Conservation (phyloP, 2,888 invertebrate genomes). For the Lamellibrachia satsuma region DNA sequence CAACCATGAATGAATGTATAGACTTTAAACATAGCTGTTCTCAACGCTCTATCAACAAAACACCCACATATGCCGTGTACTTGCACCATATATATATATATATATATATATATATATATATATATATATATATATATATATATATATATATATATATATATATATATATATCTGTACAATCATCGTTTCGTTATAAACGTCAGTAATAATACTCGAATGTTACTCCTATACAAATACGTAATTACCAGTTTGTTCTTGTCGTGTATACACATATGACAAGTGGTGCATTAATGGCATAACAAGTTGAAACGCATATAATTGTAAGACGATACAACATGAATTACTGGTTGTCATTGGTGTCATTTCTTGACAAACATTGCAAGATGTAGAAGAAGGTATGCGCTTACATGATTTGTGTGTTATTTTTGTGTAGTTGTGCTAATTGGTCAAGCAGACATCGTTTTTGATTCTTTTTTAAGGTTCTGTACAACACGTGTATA, state of each 20-base stretch:
- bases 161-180: not conserved
- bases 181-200: not conserved
- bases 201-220: not conserved
- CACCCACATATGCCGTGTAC: not conserved
- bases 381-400: not conserved
- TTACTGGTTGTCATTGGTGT: not conserved
- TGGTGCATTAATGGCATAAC: not conserved
- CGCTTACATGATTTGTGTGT: not conserved
- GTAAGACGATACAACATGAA: not conserved
- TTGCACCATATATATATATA: not conserved
- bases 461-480: not conserved
- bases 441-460: not conserved
- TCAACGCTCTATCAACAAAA: not conserved
- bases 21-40: not conserved
- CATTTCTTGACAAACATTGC: not conserved
- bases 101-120: too few relatives aligned
- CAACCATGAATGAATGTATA: not conserved
- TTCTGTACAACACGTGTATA: conserved; percentile 1
- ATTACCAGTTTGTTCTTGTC: not conserved
- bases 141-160: too few relatives aligned
- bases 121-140: too few relatives aligned
- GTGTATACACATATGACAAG: not conserved
- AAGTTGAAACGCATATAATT: not conserved
- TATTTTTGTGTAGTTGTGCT: not conserved
- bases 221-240: not conserved